Evolutionary conservation across 2,888 invertebrate species (phyloP).

Genomic region (Agrochola lychnidis): DNA sequence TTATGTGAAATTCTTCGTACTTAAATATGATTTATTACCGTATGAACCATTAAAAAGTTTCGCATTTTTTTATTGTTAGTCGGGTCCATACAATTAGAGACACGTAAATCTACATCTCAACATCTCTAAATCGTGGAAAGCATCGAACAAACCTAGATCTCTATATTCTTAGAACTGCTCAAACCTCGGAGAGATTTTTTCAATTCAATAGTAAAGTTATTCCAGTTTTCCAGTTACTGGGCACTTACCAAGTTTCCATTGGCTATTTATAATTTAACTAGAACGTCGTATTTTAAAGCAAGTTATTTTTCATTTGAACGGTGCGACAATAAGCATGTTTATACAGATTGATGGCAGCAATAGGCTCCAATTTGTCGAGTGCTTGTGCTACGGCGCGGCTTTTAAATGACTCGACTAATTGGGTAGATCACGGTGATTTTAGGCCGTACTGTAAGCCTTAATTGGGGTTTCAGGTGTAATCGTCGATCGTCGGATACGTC

Average conservation of each 20-base stretch:
- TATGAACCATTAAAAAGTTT: conserved; percentile 5
- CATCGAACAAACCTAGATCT: background rate
- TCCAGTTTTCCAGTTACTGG: conserved; percentile 29
- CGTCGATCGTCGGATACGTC: conserved; percentile 84
- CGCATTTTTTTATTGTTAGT: background rate
- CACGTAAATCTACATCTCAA: background rate
- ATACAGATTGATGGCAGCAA: conserved; percentile 74
- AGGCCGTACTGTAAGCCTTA: conserved; percentile 79
- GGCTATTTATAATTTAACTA: conserved; percentile 42
- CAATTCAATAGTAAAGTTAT: conserved; percentile 18
- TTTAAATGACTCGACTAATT: conserved; percentile 76
- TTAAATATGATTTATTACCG: conserved; percentile 25
- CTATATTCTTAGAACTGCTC: conserved; percentile 14
- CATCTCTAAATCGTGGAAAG: background rate
- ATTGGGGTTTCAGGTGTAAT: conserved; percentile 83
- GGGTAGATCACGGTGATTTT: conserved; percentile 80
- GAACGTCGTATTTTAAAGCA: conserved; percentile 41
- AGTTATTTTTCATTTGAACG: conserved; percentile 64
- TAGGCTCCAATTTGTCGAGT: conserved; percentile 76
- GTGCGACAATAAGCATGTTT: conserved; percentile 70
- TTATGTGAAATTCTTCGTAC: conserved; percentile 57
- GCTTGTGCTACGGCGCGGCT: conserved; percentile 66
- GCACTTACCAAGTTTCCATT: conserved; percentile 41
- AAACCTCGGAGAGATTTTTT: conserved; percentile 10
- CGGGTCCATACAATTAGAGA: background rate